Base-by-base conservation (phyloP, 23 tunicate genomes). In the Trididemnum nubilum region DNA sequence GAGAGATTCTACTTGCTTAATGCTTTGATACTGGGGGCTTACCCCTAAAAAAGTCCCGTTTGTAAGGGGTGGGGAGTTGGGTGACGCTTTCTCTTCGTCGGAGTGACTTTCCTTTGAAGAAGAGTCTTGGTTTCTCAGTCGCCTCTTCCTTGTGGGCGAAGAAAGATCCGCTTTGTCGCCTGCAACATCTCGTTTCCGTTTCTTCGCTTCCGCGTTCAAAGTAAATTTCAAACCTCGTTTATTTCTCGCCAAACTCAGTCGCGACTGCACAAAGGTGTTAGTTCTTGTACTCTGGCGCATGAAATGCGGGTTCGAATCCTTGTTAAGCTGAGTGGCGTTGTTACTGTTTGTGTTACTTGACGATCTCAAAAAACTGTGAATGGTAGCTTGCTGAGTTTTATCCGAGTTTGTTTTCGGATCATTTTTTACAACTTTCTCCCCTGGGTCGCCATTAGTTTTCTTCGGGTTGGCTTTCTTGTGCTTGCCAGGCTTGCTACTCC, bases 21-120 rank as follows among this genome's bases (percentile, higher is more conserved):
- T 82, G 86, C 79, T 91, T 81, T 80, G 97, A 76, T 31, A 39
- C 90, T 91, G 97, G 97, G 97, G 97, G 97, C 97, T 27, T n/a
- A 50, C 29, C 75, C 89, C 97, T 91, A 91, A 91, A 91, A 91
- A 91, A 91, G 83, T 44, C 59, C 71, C 81, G 83, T 65, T 85
- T 1, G 65, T 12, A 29, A 79, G 72, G 40, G 38, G 82, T 12
- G 83, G 54, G 25, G 60, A 7, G 34, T 4, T 33, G 12, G 74
- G n/a, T n/a, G n/a, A 24, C 5, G 7, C 70, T 15, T 5, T 61
- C 21, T n/a, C 37, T 69, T 33, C n/a, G n/a, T 7, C 74, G 37
- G 74, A 69, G 9, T n/a, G 27, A 4, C 37, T 69, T 32, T 69
- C 74, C 15, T 69, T 33, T 31, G 74, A 69, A 9, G 37, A 3